Conservation (phyloP, 2,888 invertebrate species). For the Platynereis dumerilii region DNA sequence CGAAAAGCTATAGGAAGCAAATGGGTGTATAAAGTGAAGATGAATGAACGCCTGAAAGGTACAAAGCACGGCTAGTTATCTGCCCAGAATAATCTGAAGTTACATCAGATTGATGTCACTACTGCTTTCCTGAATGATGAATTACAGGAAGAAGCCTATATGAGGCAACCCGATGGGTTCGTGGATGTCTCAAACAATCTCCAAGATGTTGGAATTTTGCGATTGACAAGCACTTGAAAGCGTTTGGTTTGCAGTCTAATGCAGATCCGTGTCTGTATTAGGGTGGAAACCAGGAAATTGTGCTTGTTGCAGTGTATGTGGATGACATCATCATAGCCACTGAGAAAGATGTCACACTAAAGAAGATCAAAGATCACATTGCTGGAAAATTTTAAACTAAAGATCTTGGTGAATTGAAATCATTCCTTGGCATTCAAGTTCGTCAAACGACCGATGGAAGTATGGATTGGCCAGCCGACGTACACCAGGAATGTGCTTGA, state of each 20-base stretch:
- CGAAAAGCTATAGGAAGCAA: too few species aligned
- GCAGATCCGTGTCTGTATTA: too few species aligned
- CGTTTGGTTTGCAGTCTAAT: slow-evolving; percentile 27
- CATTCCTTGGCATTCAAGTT: slow-evolving; percentile 21
- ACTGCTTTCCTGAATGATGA: slow-evolving; percentile 31
- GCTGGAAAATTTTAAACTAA: slow-evolving; percentile 27
- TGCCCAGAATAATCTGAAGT: too few species aligned
- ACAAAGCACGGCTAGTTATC: slow-evolving; percentile 38
- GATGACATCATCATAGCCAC: slow-evolving; percentile 27
- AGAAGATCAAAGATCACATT: slow-evolving; percentile 10
- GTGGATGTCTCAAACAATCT: too few species aligned
- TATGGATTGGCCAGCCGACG: too few species aligned
- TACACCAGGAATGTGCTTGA: too few species aligned
- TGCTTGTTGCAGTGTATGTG: slow-evolving; percentile 33
- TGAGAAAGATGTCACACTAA: slow-evolving; percentile 18
- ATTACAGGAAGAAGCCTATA: slow-evolving; percentile 38
- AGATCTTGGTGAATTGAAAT: slow-evolving; percentile 27
- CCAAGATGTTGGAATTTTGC: slow-evolving; percentile 16
- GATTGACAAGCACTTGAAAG: slow-evolving; percentile 2
- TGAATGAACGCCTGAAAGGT: slow-evolving; percentile 32
- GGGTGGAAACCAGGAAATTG: too few species aligned
- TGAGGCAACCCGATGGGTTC: too few species aligned
- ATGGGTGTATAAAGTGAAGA: too few species aligned
- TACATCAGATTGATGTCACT: slow-evolving; percentile 26
- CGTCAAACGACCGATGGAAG: background rate